A percentile compares a stretch with the other conserved stretches of the same genome.
These are phyloP conservation scores for Pseudopleuronectes americanus DNA, from an alignment of 2,797 vertebrate species.

Conservation along the genomic window DNA sequence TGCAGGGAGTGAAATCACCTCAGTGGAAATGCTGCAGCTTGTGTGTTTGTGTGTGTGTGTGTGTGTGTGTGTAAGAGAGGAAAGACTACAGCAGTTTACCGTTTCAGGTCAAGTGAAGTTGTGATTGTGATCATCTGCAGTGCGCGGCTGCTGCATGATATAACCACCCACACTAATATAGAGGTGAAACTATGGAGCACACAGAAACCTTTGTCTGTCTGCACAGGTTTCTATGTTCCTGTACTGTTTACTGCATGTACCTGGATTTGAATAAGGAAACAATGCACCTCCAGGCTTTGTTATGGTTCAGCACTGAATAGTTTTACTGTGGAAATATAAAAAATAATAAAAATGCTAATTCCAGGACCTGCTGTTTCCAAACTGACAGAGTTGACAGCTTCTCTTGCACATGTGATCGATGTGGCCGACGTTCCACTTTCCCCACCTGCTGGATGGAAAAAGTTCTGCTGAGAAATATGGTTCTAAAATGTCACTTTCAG, in stretches of 20 bases:
- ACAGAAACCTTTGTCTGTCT: background rate
- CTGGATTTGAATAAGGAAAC: background rate
- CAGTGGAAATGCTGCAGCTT: conserved; percentile 18
- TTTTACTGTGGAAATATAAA: background rate
- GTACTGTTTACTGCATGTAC: too few relatives aligned
- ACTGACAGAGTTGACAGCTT: background rate
- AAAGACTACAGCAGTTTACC: conserved; percentile 27
- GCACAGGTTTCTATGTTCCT: background rate
- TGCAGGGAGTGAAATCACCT: conserved; percentile 32
- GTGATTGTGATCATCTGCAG: conserved; percentile 33
- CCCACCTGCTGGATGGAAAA: background rate
- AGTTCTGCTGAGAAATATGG: background rate
- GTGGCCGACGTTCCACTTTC: background rate
- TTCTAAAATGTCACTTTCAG: background rate
- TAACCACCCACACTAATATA: conserved; percentile 14
- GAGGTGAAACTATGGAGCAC: background rate
- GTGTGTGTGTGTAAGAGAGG: conserved; percentile 8
- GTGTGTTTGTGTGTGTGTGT: background rate
- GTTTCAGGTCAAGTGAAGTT: conserved; percentile 36
- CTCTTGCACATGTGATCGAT: conserved; percentile 19
- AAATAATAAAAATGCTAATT: background rate
- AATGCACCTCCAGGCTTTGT: background rate
- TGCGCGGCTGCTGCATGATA: background rate
- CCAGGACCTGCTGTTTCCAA: background rate
- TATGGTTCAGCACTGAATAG: background rate